A percentile compares a stretch with the other conserved stretches of the same genome.
phyloP scores from a whole-genome alignment of 2,888 invertebrate genomes.

The Abrostola tripartita region DNA sequence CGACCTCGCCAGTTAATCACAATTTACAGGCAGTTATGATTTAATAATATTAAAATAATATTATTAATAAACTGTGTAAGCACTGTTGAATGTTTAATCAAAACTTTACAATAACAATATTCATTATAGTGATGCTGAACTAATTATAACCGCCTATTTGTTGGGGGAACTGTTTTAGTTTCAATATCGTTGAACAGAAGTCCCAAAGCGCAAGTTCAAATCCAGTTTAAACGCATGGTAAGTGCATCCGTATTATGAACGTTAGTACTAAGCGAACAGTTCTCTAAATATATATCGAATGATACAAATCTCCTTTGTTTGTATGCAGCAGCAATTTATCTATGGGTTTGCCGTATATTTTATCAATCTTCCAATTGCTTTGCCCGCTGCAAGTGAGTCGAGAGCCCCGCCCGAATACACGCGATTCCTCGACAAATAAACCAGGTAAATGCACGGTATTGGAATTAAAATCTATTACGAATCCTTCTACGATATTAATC shows the following conservation, averaged over 20 bases:
- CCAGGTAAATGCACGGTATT: slow-evolving; percentile 33
- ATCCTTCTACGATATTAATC: slow-evolving; percentile 32
- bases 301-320: slow-evolving; percentile 65
- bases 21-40: slow-evolving; percentile 32
- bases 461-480: slow-evolving; percentile 44
- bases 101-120: slow-evolving; percentile 29
- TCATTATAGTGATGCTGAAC: slow-evolving; percentile 29
- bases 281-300: slow-evolving; percentile 55
- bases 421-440: slow-evolving; percentile 56
- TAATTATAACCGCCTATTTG: slow-evolving; percentile 44
- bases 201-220: slow-evolving; percentile 41
- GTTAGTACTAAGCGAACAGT: slow-evolving; percentile 36
- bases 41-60: slow-evolving; percentile 31
- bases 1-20: slow-evolving; percentile 39
- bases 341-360: slow-evolving; percentile 64
- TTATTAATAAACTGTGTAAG: too few species aligned
- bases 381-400: slow-evolving; percentile 52
- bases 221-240: slow-evolving; percentile 36
- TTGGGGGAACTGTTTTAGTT: slow-evolving; percentile 51
- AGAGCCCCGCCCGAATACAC: slow-evolving; percentile 64
- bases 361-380: slow-evolving; percentile 74
- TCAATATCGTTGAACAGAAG: slow-evolving; percentile 35
- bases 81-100: slow-evolving; percentile 26
- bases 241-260: slow-evolving; percentile 14
- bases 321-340: slow-evolving; percentile 64